These are phyloP conservation scores for Esox lucius DNA, from an alignment of 2,797 vertebrate species.

Conservation along the genomic window DNA sequence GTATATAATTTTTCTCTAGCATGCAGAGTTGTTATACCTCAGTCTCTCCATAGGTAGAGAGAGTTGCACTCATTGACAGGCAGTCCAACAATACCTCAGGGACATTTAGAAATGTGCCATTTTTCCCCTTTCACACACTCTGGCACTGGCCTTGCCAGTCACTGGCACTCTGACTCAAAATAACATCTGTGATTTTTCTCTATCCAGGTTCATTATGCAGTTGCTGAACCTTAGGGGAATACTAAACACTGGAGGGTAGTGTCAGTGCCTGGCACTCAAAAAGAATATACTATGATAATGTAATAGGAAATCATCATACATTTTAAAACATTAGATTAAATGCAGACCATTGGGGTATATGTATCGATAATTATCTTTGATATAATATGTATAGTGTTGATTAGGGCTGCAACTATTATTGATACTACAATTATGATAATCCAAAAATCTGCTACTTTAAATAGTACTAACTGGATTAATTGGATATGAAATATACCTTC, in stretches of 20 bases:
- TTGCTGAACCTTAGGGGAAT: conserved; percentile 48
- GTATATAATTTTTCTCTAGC: too few species aligned
- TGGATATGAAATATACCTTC: too few species aligned
- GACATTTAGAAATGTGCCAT: too few species aligned
- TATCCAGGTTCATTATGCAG: conserved; percentile 63
- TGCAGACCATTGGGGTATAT: background rate
- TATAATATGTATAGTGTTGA: background rate
- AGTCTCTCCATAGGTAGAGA: too few species aligned
- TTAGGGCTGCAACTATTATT: too few species aligned
- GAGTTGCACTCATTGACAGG: too few species aligned
- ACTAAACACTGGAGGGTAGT: conserved; percentile 27
- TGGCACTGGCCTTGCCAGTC: conserved; percentile 40
- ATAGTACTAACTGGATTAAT: too few species aligned
- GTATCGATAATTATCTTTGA: background rate
- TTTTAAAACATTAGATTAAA: background rate
- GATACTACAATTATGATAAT: too few species aligned
- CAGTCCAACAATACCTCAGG: too few species aligned
- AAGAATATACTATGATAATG: background rate
- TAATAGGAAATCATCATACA: background rate
- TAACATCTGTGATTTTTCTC: conserved; percentile 65
- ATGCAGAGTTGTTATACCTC: too few species aligned
- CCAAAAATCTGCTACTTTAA: too few species aligned
- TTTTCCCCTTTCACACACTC: too few species aligned
- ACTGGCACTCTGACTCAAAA: conserved; percentile 58
- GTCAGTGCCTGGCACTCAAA: conserved; percentile 21